Base-by-base conservation (phyloP, 2,888 invertebrate genomes). In the Eupelmus urozonus region DNA sequence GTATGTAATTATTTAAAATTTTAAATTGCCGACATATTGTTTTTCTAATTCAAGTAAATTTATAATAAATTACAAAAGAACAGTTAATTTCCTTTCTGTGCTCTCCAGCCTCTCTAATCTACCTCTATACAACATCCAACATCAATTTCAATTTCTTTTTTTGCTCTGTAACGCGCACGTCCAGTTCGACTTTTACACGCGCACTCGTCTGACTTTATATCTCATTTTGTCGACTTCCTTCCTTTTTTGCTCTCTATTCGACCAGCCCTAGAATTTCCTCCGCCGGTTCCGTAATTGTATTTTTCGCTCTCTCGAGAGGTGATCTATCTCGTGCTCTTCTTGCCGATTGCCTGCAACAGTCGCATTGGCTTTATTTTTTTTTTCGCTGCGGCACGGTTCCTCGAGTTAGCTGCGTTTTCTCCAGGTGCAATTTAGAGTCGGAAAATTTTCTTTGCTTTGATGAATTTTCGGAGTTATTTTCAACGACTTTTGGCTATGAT, bases 221-320 rank as follows among this genome's bases (percentile, higher is more conserved):
- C 11, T 49, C 49, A n/a, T 49, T 49, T 49, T 16, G 49, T n/a
- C n/a, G 49, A 49, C 11, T 34, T 34, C 34, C 34, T 34, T 34
- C 34, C 3, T 49, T 49, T 49, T 49, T 49, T 49, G 49, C n/a
- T 49, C 49, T 49, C 11, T 16, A 49, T 49, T 40, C 40, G 40
- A 11, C 49, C 13, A 49, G 16, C 49, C 13, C 49, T 16, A n/a
- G 49, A 34, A 34, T 49, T 49, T 9, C n/a, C n/a, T 49, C n/a
- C n/a, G 49, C 13, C 49, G n/a, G 49, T n/a, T 49, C 49, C 13
- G 49, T n/a, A 49, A 49, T 49, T 49, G 49, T 49, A 49, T 49
- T 49, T 49, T n/a, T 49, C 49, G 16, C 3, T 49, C n/a, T 4
- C 49, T 49, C 16, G 49, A 49, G 49, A 49, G 16, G 49, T 49